Base-by-base conservation (phyloP, 2,888 invertebrate species). In the Xylota segnis region DNA sequence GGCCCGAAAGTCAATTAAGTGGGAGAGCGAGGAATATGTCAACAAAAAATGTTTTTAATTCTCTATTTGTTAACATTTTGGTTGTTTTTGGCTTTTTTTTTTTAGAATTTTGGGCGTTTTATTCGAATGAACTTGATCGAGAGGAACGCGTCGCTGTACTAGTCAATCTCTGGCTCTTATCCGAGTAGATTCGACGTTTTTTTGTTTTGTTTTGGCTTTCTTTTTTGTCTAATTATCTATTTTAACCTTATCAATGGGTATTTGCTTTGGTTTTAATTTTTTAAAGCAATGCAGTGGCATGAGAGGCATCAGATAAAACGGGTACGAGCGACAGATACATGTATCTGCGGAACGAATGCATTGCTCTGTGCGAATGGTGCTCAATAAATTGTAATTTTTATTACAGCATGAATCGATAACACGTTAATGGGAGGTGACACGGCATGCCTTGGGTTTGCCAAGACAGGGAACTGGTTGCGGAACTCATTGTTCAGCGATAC, bases 11-110 rank as follows among this genome's bases (percentile, higher is more conserved):
- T 65, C 65, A 76, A 82, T 82, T 71, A 82, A 58, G 40, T 58
- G 63, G 45, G 63, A 82, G 58, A 50, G 63, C 75, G 58, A 50
- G 40, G 58, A 65, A 32, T 65, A 18, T 82, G 61, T 76, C 50
- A 65, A 82, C 70, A 65, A 65, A 65, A 65, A 71, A 59, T 63
- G 50, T 34, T 70, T 74, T 66, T 74, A 56, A 61, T 61, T 52
- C 47, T 27, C 14, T 52, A 54, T 14, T 34, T 45, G 43, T 27
- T 29, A 12, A 7, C 16, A 34, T 32, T 45, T 40, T 0, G 12
- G 23, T 23, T 23, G 23, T 23, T 23, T 23, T 23, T 23, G 23
- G 1, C 3, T 23, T 40, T n/a, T 27, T 45, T 23, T 16, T 37
- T 59, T 66, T 75, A 65, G n/a, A n/a, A n/a, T 66, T 75, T 75